Evolutionary conservation across 1,140 invertebrate species (phyloP), one percentile per base, ranked within the genome.

Genomic region (Heliothis subflexa): DNA sequence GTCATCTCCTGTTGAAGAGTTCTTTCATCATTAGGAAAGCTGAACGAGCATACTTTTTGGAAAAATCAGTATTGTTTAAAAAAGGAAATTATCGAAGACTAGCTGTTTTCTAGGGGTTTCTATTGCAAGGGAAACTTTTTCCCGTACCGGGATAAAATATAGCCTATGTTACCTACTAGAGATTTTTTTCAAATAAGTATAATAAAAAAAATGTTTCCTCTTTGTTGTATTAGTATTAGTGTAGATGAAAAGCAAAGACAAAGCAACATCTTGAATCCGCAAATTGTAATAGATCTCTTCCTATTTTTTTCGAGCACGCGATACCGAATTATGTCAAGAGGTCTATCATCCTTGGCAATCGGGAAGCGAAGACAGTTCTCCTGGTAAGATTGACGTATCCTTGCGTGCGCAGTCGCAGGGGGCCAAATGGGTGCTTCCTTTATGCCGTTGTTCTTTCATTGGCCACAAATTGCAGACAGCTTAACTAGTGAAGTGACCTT

Each of bases 381-480:
- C 72, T 59, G n/a, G 52, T 78, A 81, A 86, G 86, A 89, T 85
- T 86, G 85, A 86, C 88, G 80, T 87, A 83, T 89, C 88, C 87
- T 90, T 78, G 81, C 82, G 85, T 84, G 85, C 71, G 50, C 13
- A n/a, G n/a, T 50, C 40, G 25, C 75, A 83, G 81, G 81, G 82
- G 84, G 79, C 79, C 85, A 89, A 89, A 83, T 89, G 86, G 88
- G 86, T 84, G 85, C 88, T 88, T 89, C 88, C 88, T 87, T 78
- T 61, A 13, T 49, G 18, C 66, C 47, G 54, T 74, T 61, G 40
- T 74, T 74, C 71, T 74, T 74, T 45, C 54, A 74, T 74, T 78
- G 71, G 16, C 40, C 11, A 21, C 33, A 45, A 74, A 74, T 74
- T 74, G 55, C 33, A 16, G 71, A 74, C 71, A 61, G 52, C n/a